Evolutionary conservation across 2,888 invertebrate genomes (phyloP).

Genomic region (Axea sp.): DNA sequence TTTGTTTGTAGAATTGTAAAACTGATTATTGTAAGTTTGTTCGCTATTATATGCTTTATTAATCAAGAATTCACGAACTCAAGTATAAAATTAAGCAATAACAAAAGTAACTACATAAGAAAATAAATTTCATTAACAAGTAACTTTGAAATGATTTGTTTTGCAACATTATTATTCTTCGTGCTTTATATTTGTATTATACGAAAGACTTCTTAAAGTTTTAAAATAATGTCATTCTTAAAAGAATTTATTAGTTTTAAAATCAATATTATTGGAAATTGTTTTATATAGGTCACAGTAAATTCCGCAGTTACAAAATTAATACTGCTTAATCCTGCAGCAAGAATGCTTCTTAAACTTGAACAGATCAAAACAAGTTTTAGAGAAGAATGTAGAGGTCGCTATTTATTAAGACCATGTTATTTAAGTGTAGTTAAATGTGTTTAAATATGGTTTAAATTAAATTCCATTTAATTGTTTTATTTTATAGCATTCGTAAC

Average conservation of each 20-base stretch:
- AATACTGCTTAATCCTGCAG: neutral
- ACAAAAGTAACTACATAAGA: neutral
- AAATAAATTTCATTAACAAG: neutral
- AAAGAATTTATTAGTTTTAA: slow-evolving; percentile 3
- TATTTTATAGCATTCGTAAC: too few relatives aligned
- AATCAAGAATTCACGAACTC: too few relatives aligned
- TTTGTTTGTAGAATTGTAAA: too few relatives aligned
- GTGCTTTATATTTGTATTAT: neutral
- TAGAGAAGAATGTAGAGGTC: too few relatives aligned
- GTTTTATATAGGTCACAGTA: slow-evolving; percentile 11
- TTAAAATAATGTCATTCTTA: slow-evolving; percentile 8
- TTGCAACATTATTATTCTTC: neutral
- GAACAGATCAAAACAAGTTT: neutral
- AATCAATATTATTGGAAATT: slow-evolving; percentile 8
- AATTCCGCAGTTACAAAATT: slow-evolving; percentile 16
- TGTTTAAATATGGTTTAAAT: too few relatives aligned
- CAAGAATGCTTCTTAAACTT: neutral
- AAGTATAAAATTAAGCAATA: too few relatives aligned
- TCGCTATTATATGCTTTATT: too few relatives aligned
- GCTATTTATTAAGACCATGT: too few relatives aligned
- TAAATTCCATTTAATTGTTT: too few relatives aligned
- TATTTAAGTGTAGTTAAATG: too few relatives aligned
- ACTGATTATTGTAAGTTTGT: too few relatives aligned
- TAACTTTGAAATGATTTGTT: neutral
- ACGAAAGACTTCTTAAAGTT: slow-evolving; percentile 1